Percentiles rank a stretch among this genome's conserved stretches.
Conservation (phyloP, 2,113 vertebrate species). For the Nibea albiflora region DNA sequence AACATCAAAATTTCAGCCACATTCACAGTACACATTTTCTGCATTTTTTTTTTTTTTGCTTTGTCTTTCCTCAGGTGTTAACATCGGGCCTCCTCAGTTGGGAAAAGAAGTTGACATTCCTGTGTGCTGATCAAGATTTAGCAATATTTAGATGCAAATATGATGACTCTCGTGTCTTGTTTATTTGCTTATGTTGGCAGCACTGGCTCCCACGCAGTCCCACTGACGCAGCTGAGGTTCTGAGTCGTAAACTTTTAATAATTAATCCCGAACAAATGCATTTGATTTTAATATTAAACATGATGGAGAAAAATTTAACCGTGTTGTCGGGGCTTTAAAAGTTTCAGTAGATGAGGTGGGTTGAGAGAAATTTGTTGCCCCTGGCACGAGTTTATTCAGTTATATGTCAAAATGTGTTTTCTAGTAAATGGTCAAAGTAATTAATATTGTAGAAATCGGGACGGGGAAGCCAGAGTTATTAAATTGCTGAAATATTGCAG, state of each 20-base stretch:
- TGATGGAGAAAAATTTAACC: background rate
- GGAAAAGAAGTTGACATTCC: background rate
- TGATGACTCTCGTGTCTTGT: background rate
- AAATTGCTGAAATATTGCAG: constrained; percentile 48
- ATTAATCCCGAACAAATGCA: too few relatives aligned
- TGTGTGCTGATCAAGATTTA: background rate
- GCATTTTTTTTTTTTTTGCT: background rate
- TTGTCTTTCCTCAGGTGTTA: background rate
- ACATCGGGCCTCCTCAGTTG: background rate
- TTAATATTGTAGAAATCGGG: constrained; percentile 42
- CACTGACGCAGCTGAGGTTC: background rate
- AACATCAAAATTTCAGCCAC: background rate
- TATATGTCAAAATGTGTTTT: constrained; percentile 20
- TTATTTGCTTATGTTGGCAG: constrained; percentile 7
- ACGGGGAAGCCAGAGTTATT: constrained; percentile 49
- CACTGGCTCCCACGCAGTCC: background rate
- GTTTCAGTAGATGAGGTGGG: background rate
- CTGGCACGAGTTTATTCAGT: background rate
- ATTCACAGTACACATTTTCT: background rate
- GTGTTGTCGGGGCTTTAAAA: background rate
- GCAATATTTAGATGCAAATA: background rate
- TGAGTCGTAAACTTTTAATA: background rate
- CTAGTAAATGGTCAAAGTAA: constrained; percentile 46
- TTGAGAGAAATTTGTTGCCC: background rate
- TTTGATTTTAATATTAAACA: background rate